A percentile compares a stretch with the other conserved stretches of the same genome.
Evolutionary conservation across 2,797 vertebrate genomes (phyloP).

Genomic region (Tragopan temminckii): DNA sequence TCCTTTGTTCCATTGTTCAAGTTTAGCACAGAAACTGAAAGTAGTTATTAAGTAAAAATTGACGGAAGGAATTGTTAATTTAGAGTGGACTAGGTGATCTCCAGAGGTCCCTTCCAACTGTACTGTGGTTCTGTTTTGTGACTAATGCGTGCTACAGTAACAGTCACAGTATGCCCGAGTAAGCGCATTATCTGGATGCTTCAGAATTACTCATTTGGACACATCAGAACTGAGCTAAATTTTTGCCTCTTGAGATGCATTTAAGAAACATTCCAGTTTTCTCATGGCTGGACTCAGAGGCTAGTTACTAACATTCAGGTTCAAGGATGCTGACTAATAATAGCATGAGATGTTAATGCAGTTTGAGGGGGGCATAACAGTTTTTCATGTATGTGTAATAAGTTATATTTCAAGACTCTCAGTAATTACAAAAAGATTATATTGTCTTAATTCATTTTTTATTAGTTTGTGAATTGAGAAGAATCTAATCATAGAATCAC

Average conservation of each 20-base stretch:
- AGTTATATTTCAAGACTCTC: not conserved
- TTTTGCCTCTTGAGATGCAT: not conserved
- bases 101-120: not conserved
- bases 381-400: not conserved
- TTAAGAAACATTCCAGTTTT: not conserved
- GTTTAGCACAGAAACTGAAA: not conserved
- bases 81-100: not conserved
- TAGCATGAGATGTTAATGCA: not conserved
- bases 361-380: not conserved
- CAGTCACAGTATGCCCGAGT: not conserved
- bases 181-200: not conserved
- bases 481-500: not conserved
- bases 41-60: not conserved
- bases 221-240: not conserved
- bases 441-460: not conserved
- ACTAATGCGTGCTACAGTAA: not conserved
- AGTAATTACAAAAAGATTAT: not conserved
- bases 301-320: not conserved
- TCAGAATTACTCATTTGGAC: not conserved
- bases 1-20: not conserved
- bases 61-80: not conserved
- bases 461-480: not conserved
- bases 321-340: not conserved
- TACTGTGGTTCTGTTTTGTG: not conserved
- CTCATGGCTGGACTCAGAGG: not conserved